phyloP scores from a whole-genome alignment of 2,797 vertebrate species.

The Tolypeutes matacus region DNA sequence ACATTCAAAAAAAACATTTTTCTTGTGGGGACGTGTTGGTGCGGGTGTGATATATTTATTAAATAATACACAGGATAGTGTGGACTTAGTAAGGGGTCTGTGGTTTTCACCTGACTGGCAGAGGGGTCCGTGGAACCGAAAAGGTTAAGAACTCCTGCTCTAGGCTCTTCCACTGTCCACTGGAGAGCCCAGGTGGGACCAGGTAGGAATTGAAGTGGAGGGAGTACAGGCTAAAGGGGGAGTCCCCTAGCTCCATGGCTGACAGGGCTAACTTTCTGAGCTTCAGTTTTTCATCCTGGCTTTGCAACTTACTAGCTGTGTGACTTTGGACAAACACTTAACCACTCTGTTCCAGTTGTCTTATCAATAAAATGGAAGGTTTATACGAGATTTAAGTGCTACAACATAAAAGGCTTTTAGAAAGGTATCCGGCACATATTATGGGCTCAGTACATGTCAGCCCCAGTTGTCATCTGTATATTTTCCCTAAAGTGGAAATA shows the following conservation, averaged over 20 bases:
- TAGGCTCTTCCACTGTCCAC: neutral
- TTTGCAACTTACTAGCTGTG: conserved; percentile 9
- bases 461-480: neutral
- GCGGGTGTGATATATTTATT: no score
- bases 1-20: no score
- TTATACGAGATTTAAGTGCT: neutral
- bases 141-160: no score
- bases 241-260: neutral
- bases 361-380: neutral
- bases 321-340: conserved; percentile 21
- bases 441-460: neutral
- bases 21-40: no score
- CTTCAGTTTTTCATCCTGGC: neutral
- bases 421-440: neutral
- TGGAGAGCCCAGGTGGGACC: neutral
- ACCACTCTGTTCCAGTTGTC: neutral
- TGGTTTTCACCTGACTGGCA: no score
- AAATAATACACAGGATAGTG: no score
- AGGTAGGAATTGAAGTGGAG: neutral
- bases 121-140: no score
- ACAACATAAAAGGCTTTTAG: neutral
- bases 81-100: no score
- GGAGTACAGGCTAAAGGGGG: neutral
- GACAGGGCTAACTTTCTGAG: neutral
- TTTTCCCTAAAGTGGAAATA: neutral